Conservation (phyloP, 2,888 invertebrate species). For the Caenorhabditis auriculariae region DNA sequence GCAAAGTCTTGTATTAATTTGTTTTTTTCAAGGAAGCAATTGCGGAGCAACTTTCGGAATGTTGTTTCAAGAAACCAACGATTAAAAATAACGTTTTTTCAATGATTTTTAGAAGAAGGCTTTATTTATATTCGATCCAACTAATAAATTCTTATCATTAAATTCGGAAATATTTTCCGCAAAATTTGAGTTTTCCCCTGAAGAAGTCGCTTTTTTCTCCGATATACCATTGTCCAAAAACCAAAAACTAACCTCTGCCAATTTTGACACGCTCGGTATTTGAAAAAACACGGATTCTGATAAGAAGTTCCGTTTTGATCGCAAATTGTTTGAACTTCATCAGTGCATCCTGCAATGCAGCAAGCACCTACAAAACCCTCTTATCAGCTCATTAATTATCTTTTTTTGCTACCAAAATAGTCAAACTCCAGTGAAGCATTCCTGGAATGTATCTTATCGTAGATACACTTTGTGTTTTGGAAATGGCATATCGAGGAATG, state of each 20-base stretch:
- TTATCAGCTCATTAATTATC: background rate
- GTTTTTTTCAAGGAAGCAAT: too few species aligned
- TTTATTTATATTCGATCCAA: too few species aligned
- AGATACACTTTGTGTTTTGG: slow-evolving; percentile 53
- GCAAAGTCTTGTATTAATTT: too few species aligned
- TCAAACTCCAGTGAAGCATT: slow-evolving; percentile 31
- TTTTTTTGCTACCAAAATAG: slow-evolving; percentile 30
- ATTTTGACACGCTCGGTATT: slow-evolving; percentile 36
- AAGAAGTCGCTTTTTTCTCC: background rate
- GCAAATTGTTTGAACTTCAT: slow-evolving; percentile 35
- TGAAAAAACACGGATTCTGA: slow-evolving; percentile 39
- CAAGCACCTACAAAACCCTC: slow-evolving; percentile 33
- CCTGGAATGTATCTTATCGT: slow-evolving; percentile 46
- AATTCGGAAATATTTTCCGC: too few species aligned
- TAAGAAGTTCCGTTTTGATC: slow-evolving; percentile 47
- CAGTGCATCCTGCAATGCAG: slow-evolving; percentile 36
- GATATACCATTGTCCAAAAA: background rate
- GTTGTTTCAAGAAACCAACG: too few species aligned
- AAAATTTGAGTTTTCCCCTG: too few species aligned
- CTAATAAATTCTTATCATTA: too few species aligned
- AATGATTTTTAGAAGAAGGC: too few species aligned
- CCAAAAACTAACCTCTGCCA: slow-evolving; percentile 17
- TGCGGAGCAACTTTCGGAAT: too few species aligned
- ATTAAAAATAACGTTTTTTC: too few species aligned
- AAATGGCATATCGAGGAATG: slow-evolving; percentile 52